These are phyloP conservation scores for Drosophila buzzatii DNA, from an alignment of 2,888 invertebrate species.

Conservation along the genomic window DNA sequence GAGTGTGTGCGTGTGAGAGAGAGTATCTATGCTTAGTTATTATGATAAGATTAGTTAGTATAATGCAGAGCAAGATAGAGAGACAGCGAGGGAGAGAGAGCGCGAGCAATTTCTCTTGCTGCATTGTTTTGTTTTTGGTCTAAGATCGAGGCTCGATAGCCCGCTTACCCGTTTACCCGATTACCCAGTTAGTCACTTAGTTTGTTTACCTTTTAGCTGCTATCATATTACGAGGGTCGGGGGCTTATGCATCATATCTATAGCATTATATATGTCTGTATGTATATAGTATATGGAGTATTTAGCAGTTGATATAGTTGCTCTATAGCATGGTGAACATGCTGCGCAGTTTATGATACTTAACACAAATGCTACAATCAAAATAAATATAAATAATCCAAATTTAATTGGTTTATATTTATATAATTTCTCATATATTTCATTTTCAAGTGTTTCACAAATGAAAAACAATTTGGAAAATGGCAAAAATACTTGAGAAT, in stretches of 20 bases:
- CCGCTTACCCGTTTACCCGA: constrained; percentile 7
- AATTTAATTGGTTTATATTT: neutral
- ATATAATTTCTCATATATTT: neutral
- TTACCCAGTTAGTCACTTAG: constrained; percentile 12
- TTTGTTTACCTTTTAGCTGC: constrained; percentile 9
- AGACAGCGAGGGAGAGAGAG: neutral
- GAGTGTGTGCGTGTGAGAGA: neutral
- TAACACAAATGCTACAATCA: neutral
- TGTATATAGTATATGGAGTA: neutral
- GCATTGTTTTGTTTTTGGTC: constrained; percentile 4
- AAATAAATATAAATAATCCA: neutral
- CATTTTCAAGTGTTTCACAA: neutral
- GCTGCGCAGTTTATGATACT: neutral
- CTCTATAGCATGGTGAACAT: neutral
- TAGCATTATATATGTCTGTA: neutral
- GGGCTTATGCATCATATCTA: constrained; percentile 9
- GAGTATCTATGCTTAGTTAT: constrained; percentile 7
- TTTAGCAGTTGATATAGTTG: neutral
- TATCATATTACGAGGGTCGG: constrained; percentile 5
- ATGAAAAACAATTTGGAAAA: neutral
- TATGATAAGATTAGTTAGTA: constrained; percentile 20
- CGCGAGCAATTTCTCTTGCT: neutral
- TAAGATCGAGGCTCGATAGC: neutral
- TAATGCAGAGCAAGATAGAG: neutral
- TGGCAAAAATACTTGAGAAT: neutral